Evolutionary conservation across 2,888 invertebrate genomes (phyloP).

Genomic region (Idaea aversata): DNA sequence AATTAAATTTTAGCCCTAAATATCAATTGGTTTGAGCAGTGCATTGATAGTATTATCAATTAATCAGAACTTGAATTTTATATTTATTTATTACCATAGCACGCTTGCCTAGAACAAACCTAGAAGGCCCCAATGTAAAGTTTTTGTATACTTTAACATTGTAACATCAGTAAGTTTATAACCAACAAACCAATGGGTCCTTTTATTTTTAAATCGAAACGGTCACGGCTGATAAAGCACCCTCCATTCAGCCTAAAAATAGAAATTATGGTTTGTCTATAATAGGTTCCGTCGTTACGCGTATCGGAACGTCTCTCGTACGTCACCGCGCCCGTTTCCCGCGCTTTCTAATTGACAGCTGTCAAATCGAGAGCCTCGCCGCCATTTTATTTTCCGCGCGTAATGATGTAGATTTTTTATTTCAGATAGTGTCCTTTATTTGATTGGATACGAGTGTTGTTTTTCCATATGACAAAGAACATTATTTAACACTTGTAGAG

Average conservation of each 20-base stretch:
- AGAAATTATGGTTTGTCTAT: slow-evolving; percentile 18
- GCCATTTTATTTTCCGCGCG: slow-evolving; percentile 54
- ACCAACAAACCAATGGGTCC: neutral
- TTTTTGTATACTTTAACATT: neutral
- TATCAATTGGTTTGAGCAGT: no score
- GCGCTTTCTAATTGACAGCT: slow-evolving; percentile 73
- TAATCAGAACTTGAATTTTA: no score
- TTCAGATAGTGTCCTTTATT: slow-evolving; percentile 52
- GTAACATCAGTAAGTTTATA: neutral
- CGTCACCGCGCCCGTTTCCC: slow-evolving; percentile 46
- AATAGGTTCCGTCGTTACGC: slow-evolving; percentile 31
- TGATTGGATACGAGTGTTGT: slow-evolving; percentile 36
- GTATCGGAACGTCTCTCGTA: slow-evolving; percentile 49
- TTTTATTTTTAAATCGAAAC: neutral
- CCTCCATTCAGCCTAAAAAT: slow-evolving; percentile 10
- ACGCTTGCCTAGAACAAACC: no score
- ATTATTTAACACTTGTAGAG: neutral
- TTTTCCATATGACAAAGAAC: slow-evolving; percentile 11
- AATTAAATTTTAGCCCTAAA: no score
- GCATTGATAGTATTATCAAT: no score
- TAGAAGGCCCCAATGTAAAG: no score
- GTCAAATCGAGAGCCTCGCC: slow-evolving; percentile 62
- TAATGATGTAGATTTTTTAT: slow-evolving; percentile 62
- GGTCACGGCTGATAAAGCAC: neutral
- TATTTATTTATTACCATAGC: no score